phyloP scores from a whole-genome alignment of 92 coral and sea anemone species.

The Epizoanthus illoricatus region DNA sequence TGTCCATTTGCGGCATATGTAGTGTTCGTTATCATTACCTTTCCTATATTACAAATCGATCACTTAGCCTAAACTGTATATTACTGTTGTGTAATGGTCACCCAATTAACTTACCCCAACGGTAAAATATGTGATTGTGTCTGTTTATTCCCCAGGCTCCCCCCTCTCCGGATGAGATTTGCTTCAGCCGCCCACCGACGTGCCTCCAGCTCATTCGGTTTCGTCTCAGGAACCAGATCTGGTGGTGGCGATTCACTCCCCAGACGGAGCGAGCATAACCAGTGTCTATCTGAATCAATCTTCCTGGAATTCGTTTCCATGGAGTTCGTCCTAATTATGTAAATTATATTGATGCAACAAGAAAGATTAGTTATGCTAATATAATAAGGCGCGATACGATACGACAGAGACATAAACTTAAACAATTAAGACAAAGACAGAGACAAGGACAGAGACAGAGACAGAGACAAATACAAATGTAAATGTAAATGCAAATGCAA shows the following conservation, averaged over 20 bases:
- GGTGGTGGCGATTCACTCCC: constrained; percentile 48
- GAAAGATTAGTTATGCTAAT: background rate
- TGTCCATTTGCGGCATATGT: no score
- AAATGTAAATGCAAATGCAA: background rate
- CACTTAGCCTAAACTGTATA: background rate
- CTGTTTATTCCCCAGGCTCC: constrained; percentile 30
- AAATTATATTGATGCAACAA: background rate
- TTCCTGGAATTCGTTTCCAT: constrained; percentile 49
- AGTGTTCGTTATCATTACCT: no score
- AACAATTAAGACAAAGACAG: background rate
- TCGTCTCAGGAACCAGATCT: constrained; percentile 17
- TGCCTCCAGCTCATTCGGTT: constrained; percentile 28
- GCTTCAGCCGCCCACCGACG: constrained; percentile 13
- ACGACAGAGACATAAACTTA: background rate
- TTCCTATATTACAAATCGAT: background rate
- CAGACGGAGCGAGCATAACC: constrained; percentile 49
- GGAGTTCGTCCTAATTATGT: constrained; percentile 18
- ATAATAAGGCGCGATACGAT: background rate
- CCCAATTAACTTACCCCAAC: background rate
- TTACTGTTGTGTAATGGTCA: no score
- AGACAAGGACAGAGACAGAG: background rate
- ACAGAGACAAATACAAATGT: background rate
- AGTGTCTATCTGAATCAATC: constrained; percentile 49
- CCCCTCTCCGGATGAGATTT: constrained; percentile 25
- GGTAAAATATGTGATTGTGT: constrained; percentile 11